Evolutionary conservation across 2,888 invertebrate genomes (phyloP).

Genomic region (Mesoligia furuncula): DNA sequence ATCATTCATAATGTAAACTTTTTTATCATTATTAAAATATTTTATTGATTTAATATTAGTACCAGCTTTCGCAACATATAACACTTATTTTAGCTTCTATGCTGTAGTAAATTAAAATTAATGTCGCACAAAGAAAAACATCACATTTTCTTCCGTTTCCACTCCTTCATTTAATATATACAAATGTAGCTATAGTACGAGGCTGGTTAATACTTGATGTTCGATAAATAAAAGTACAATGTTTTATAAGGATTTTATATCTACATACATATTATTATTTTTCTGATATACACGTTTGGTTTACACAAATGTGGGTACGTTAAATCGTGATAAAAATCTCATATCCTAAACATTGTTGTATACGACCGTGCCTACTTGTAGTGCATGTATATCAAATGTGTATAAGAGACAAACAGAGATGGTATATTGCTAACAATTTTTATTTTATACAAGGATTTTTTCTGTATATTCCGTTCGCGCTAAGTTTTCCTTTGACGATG

Average conservation of each 20-base stretch:
- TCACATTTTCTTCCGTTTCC: slow-evolving; percentile 42
- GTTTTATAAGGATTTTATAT: slow-evolving; percentile 65
- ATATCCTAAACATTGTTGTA: slow-evolving; percentile 51
- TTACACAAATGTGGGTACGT: slow-evolving; percentile 26
- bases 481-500: not conserved
- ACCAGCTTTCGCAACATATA: slow-evolving; percentile 51
- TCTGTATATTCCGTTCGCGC: slow-evolving; percentile 24
- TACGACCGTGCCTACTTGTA: slow-evolving; percentile 46
- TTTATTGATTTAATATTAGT: slow-evolving; percentile 56
- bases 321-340: slow-evolving; percentile 36
- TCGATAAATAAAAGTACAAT: slow-evolving; percentile 65
- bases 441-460: slow-evolving; percentile 61
- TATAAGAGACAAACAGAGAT: slow-evolving; percentile 43
- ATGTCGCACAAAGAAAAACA: slow-evolving; percentile 55
- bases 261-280: slow-evolving; percentile 46
- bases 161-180: slow-evolving; percentile 49
- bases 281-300: slow-evolving; percentile 63
- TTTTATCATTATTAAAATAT: slow-evolving; percentile 46
- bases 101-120: slow-evolving; percentile 51
- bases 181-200: slow-evolving; percentile 45
- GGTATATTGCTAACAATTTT: slow-evolving; percentile 57
- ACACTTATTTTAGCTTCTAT: slow-evolving; percentile 57
- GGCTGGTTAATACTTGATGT: slow-evolving; percentile 49
- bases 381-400: slow-evolving; percentile 51
- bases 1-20: slow-evolving; percentile 53